Conservation (phyloP, 2,113 vertebrate genomes). For the Carollia perspicillata region DNA sequence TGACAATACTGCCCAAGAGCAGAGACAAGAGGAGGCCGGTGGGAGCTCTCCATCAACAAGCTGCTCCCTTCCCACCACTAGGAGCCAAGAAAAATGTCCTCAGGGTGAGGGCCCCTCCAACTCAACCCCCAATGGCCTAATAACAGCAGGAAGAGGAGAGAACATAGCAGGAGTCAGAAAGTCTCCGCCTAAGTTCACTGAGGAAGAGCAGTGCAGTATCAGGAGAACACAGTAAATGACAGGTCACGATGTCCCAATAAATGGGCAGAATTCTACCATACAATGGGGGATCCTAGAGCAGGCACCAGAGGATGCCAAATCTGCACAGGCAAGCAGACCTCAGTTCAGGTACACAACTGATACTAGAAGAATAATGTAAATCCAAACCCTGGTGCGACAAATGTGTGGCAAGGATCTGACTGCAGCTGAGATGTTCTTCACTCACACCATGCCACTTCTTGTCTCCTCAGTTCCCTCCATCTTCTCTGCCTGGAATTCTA, state of each 20-base stretch:
- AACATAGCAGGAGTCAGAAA: not conserved
- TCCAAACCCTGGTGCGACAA: not conserved
- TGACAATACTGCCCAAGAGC: not conserved
- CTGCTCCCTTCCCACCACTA: not conserved
- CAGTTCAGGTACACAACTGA: not conserved
- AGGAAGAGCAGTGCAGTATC: no score
- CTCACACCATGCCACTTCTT: not conserved
- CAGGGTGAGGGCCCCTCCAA: not conserved
- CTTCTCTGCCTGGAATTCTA: not conserved
- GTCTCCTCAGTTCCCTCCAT: not conserved
- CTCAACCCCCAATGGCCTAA: not conserved
- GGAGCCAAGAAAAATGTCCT: not conserved
- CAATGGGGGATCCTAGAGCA: not conserved
- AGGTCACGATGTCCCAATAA: not conserved
- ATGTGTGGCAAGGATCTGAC: not conserved
- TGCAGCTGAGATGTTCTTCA: not conserved
- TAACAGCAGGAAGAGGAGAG: not conserved
- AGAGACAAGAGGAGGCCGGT: not conserved
- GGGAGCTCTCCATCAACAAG: not conserved
- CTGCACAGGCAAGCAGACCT: not conserved
- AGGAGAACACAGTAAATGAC: not conserved
- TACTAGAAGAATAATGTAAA: fast-evolving
- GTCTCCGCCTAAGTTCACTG: not conserved
- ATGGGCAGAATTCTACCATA: not conserved
- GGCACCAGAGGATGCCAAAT: not conserved